Evolutionary conservation across 2,113 vertebrate species (phyloP).

Genomic region (Rutilus rutilus): DNA sequence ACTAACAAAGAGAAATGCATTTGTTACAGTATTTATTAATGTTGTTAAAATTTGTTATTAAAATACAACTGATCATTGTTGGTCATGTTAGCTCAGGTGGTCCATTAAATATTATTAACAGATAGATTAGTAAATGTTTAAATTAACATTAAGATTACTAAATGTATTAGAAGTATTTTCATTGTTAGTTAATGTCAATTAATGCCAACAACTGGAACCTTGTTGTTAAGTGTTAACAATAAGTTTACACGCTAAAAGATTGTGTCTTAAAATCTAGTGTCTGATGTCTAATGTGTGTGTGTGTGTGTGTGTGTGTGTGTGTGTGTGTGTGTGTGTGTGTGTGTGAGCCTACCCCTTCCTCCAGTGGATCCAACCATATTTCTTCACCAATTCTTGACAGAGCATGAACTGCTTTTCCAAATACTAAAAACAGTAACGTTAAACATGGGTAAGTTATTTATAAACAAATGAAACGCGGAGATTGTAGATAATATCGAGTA

Average conservation of each 20-base stretch:
- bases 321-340: too few species aligned
- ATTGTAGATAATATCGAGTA: not conserved
- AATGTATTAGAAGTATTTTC: too few species aligned
- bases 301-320: too few species aligned
- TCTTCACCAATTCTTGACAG: conserved; percentile 87
- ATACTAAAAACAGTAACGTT: conserved; percentile 71
- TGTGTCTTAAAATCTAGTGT: not conserved
- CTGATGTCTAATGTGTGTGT: too few species aligned
- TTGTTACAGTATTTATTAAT: too few species aligned
- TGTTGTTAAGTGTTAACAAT: not conserved
- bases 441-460: not conserved
- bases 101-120: too few species aligned
- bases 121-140: too few species aligned
- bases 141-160: too few species aligned
- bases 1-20: too few species aligned
- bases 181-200: not conserved
- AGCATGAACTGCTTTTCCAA: conserved; percentile 88
- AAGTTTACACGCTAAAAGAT: not conserved
- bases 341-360: conserved; percentile 82
- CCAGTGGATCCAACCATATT: conserved; percentile 88
- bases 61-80: too few species aligned
- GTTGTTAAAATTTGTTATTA: too few species aligned
- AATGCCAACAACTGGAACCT: not conserved
- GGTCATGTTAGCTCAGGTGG: too few species aligned
- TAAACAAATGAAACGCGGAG: not conserved